Base-by-base conservation (phyloP, 2,113 vertebrate species). In the Rafetus swinhoei region DNA sequence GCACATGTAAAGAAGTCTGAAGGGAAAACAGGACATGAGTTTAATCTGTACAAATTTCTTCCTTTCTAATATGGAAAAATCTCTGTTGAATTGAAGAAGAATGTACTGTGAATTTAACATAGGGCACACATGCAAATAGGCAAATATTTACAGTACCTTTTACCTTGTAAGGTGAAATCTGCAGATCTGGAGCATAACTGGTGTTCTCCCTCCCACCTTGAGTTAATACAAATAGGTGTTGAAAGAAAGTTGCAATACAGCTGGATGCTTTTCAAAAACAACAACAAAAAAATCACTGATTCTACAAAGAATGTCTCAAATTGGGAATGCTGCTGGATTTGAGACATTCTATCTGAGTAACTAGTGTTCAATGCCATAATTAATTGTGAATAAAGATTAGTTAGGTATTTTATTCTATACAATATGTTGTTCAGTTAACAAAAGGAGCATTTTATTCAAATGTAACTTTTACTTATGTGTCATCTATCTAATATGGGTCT, bases 1-100 rank as follows among this genome's bases (percentile, higher is more conserved):
- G 91, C 88, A 87, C 87, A 56, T 81, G 79, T 92, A 94, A 89
- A 79, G 88, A 87, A 89, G 65, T 65, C 94, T 91, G 77, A 72
- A 87, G 85, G 83, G 94, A 95, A 93, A 95, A 90, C 24, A 80
- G 89, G 72, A 74, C 27, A 84, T 86, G 50, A 92, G 56, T 54
- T 87, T 88, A 74, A 72, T 80, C 74, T 86, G 79, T 65, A 25
- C 60, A 90, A 90, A 32, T 25, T 10, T 45, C n/a, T 57, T 39
- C 7, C 0, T 1, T n/a, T 89, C 84, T 84, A 79, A 16, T 69
- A 32, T 56, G 35, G 72, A 45, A 22, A 11, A 45, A 24, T 24
- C 22, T 45, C 39, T 13, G 72, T 50, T 76, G 35, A 76, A 39
- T 12, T 32, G 15, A 79, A 54, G 45, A 87, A 53, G 84, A 12